Percentiles rank a stretch among this genome's conserved stretches.
Evolutionary conservation across 2,113 vertebrate species (phyloP).

Genomic region (Tichodroma muraria): DNA sequence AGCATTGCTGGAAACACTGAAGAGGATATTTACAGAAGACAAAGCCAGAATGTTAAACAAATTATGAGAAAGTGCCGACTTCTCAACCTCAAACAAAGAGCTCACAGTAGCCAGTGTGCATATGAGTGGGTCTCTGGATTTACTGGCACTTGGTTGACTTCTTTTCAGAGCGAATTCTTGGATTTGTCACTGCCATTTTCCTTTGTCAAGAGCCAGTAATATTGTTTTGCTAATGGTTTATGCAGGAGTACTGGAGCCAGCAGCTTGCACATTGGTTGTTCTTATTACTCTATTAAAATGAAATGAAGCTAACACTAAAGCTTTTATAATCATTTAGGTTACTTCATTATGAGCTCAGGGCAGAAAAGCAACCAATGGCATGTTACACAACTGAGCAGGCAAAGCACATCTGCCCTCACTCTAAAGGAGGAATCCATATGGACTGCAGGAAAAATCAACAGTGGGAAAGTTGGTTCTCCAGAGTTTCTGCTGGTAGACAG

Average conservation of each 20-base stretch:
- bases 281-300: slow-evolving; percentile 47
- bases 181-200: background rate
- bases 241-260: slow-evolving; percentile 27
- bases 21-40: slow-evolving; percentile 25
- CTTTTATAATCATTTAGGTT: slow-evolving; percentile 33
- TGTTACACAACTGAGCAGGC: background rate
- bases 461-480: background rate
- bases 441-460: background rate
- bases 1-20: background rate
- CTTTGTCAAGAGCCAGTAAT: background rate
- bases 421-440: background rate
- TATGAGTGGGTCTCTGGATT: background rate
- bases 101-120: background rate
- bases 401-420: background rate
- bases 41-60: background rate
- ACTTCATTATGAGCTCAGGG: background rate
- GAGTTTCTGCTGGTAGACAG: background rate
- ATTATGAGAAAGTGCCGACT: background rate
- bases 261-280: background rate
- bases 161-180: background rate
- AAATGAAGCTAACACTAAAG: slow-evolving; percentile 39
- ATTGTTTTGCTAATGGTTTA: slow-evolving; percentile 34
- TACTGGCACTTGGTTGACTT: background rate
- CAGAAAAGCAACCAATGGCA: background rate
- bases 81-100: background rate